Evolutionary conservation across 2,888 invertebrate genomes (phyloP).

Genomic region (Tyria jacobaeae): DNA sequence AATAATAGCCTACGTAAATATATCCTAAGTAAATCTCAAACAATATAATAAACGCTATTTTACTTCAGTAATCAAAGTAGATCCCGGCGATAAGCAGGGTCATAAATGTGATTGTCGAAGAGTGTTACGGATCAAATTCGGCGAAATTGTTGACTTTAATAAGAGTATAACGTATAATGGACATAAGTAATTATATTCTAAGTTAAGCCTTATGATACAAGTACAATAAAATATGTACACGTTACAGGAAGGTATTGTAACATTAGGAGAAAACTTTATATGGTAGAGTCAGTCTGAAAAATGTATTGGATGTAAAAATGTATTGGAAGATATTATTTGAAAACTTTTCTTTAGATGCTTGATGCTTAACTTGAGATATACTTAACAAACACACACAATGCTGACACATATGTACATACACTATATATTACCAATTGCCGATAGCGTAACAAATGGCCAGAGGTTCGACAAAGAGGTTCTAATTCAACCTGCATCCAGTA

Average conservation of each 20-base stretch:
- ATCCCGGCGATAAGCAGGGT: constrained; percentile 6
- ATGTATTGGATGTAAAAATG: too few relatives aligned
- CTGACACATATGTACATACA: too few relatives aligned
- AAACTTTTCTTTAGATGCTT: too few relatives aligned
- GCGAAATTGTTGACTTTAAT: constrained; percentile 7
- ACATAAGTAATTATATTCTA: background rate
- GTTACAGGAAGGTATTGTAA: background rate
- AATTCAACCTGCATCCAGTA: too few relatives aligned
- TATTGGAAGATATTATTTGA: too few relatives aligned
- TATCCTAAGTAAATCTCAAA: constrained; percentile 19
- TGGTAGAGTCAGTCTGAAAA: too few relatives aligned
- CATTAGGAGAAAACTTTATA: too few relatives aligned
- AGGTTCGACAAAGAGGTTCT: too few relatives aligned
- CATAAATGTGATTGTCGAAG: constrained; percentile 17
- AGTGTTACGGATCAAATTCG: constrained; percentile 15
- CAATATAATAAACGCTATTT: constrained; percentile 15
- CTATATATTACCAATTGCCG: too few relatives aligned
- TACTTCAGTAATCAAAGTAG: constrained; percentile 15
- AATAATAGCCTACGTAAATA: constrained; percentile 19
- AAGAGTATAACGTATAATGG: background rate
- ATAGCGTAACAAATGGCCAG: too few relatives aligned
- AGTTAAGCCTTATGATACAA: background rate
- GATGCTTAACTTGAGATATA: too few relatives aligned
- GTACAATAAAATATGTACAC: background rate
- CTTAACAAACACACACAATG: too few relatives aligned